Conservation (phyloP, 2,888 invertebrate species). For the Clostera curtula region DNA sequence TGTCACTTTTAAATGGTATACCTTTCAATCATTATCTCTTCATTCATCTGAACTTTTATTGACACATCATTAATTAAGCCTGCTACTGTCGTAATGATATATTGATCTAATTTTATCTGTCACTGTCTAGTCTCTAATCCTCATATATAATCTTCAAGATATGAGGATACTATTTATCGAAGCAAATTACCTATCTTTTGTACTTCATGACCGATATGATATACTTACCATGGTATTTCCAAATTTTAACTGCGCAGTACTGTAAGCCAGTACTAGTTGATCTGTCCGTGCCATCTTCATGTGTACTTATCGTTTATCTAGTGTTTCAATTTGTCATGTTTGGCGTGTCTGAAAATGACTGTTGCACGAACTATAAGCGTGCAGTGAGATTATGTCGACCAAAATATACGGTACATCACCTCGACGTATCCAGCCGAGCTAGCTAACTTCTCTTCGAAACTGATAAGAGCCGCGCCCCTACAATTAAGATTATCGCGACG, state of each 20-base stretch:
- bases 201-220: constrained; percentile 26
- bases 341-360: constrained; percentile 12
- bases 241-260: constrained; percentile 41
- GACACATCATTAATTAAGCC: constrained; percentile 25
- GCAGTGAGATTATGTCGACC: constrained; percentile 31
- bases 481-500: constrained; percentile 50
- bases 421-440: constrained; percentile 28
- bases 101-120: constrained; percentile 12
- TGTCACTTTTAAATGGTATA: constrained; percentile 24
- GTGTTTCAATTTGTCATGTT: constrained; percentile 14
- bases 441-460: constrained; percentile 19
- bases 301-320: constrained; percentile 9
- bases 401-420: constrained; percentile 37
- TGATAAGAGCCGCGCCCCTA: constrained; percentile 52
- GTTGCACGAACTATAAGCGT: constrained; percentile 16
- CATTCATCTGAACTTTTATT: constrained; percentile 18
- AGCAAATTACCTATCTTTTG: constrained; percentile 38
- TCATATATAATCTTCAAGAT: constrained; percentile 24
- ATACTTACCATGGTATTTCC: constrained; percentile 12
- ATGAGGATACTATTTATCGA: constrained; percentile 22
- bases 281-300: constrained; percentile 7
- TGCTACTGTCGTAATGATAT: constrained; percentile 17
- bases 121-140: constrained; percentile 22
- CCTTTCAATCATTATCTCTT: constrained; percentile 23
- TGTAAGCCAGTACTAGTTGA: constrained; percentile 14